Conservation (phyloP, 2,888 invertebrate species). For the Aquatica leii region DNA sequence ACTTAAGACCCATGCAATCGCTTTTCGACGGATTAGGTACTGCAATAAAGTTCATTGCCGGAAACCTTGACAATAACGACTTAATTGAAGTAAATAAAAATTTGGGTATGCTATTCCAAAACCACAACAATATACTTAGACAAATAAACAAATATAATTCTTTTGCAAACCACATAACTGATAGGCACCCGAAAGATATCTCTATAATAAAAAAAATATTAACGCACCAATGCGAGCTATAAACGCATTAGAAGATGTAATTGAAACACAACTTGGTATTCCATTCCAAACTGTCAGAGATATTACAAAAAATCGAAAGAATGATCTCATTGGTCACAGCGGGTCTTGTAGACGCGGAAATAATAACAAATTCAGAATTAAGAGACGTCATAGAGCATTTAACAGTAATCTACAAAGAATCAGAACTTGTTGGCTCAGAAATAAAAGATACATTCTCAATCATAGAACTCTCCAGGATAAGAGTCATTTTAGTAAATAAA, state of each 20-base stretch:
- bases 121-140: conserved; percentile 26
- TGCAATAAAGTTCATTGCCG: too few species aligned
- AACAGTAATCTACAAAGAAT: conserved; percentile 12
- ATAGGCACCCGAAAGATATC: too few species aligned
- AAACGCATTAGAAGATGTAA: too few species aligned
- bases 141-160: conserved; percentile 28
- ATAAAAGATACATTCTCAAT: too few species aligned
- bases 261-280: too few species aligned
- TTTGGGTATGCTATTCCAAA: conserved; percentile 16
- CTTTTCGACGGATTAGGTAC: neutral
- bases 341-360: conserved; percentile 18
- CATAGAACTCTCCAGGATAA: conserved; percentile 12
- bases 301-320: too few species aligned
- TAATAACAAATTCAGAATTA: conserved; percentile 14
- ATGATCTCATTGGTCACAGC: conserved; percentile 14
- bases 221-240: too few species aligned
- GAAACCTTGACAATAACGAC: too few species aligned
- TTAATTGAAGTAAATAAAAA: conserved; percentile 2
- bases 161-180: conserved; percentile 31
- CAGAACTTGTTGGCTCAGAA: conserved; percentile 16
- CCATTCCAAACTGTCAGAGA: neutral
- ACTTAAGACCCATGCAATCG: neutral
- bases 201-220: conserved; percentile 13
- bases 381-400: conserved; percentile 15
- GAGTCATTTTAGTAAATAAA: conserved; percentile 7